Percentiles rank a stretch among this genome's conserved stretches.
These are phyloP conservation scores for Cephus nigrinus DNA, from an alignment of 2,888 invertebrate species.

Conservation along the genomic window DNA sequence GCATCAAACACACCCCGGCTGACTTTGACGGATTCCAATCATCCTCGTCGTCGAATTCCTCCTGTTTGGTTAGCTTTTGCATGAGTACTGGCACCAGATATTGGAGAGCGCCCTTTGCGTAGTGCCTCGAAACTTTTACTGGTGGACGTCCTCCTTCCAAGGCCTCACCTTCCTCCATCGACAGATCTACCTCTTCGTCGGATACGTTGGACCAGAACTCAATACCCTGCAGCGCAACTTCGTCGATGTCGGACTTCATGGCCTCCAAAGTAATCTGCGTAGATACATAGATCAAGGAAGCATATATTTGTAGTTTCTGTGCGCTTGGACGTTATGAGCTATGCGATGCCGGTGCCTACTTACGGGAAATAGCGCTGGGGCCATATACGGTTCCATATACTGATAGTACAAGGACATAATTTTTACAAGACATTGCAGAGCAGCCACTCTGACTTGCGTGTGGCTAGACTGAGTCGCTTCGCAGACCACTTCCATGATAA, in stretches of 20 bases:
- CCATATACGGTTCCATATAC: conserved; percentile 99
- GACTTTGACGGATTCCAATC: conserved; percentile 99
- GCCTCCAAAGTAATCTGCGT: conserved; percentile 92
- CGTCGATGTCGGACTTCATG: conserved; percentile 97
- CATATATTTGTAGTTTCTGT: not conserved
- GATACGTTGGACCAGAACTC: conserved; percentile 99
- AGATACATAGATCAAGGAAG: conserved; percentile 9
- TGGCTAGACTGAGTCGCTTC: conserved; percentile 96
- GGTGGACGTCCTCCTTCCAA: conserved; percentile 94
- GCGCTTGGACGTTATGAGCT: not conserved
- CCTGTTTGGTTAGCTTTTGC: conserved; percentile 94
- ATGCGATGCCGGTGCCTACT: conserved; percentile 45
- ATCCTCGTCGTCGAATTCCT: conserved; percentile 97
- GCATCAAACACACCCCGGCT: conserved; percentile 98
- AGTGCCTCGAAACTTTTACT: conserved; percentile 90
- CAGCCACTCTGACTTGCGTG: conserved; percentile 93
- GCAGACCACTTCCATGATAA: conserved; percentile 99
- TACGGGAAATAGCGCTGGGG: conserved; percentile 93
- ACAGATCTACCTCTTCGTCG: conserved; percentile 97
- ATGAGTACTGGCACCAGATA: conserved; percentile 94
- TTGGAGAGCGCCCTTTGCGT: conserved; percentile 97
- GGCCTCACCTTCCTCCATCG: conserved; percentile 95
- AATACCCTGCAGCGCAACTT: conserved; percentile 97
- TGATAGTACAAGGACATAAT: conserved; percentile 98
- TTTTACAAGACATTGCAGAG: conserved; percentile 97